Base-by-base conservation (phyloP, 2,113 vertebrate genomes). In the Bubo blakistoni region DNA sequence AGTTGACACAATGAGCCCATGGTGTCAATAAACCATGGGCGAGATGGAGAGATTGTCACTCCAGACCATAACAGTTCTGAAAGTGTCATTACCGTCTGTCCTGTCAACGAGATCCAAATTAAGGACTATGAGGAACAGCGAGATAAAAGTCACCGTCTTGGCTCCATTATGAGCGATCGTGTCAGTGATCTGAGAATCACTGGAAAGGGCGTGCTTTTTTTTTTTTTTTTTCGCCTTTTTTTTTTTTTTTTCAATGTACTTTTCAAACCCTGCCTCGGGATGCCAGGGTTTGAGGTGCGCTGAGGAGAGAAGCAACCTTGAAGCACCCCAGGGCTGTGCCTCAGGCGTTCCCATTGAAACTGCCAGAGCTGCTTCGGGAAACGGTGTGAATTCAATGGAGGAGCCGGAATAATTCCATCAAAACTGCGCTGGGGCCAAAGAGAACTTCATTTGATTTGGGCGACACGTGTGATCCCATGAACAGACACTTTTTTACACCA, bases 51-150 rank as follows among this genome's bases (percentile, higher is more conserved):
- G 96, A 97, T 90, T 97, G 97, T 97, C 97, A 97, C 96, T 93
- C 73, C 88, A 94, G 97, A 96, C 97, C 97, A 90, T 94, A 97
- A 97, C 96, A 96, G 97, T 97, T 96, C 97, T 97, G 95, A 96
- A 98, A 97, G 95, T 97, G 96, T 97, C 97, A 97, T 98, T 97
- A 97, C 93, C 93, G 96, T 94, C 96, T 97, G 97, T 97, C 88
- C 69, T 97, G 97, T 97, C 98, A 98, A 95, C 94, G 97, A 98
- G 96, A 95, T 97, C 97, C 97, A 95, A 96, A 97, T 97, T 98
- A 96, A 95, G 96, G 89, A 67, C 89, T 91, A 95, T 74, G 91
- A 97, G 86, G 89, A 95, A 92, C 92, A 89, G 96, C 71, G 93
- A 96, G 97, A 98, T 96, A 92, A 97, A 96, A 98, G 97, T 97